Base-by-base conservation (phyloP, 2,888 invertebrate genomes). In the Ormyrus pomaceus region DNA sequence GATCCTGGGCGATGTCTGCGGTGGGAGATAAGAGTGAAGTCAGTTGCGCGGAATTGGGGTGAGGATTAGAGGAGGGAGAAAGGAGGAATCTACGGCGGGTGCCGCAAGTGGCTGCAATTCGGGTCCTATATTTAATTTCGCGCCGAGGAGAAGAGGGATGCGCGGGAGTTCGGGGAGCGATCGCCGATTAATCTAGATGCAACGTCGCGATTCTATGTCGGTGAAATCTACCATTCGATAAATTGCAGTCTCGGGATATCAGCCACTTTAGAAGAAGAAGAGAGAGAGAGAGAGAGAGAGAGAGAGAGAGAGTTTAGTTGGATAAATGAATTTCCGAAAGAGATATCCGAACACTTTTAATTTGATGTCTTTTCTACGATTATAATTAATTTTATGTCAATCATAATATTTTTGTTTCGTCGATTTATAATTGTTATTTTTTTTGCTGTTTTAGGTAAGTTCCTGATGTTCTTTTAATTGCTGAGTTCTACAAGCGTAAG, bases 181-280 rank as follows among this genome's bases (percentile, higher is more conserved):
- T 89, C 86, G 88, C 86, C 89, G 88, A 89, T 90, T 90, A 90
- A 90, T 89, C 89, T 88, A 89, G 88, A 82, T 70, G 80, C 77
- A 78, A 34, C 46, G 59, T 88, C 87, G 87, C 86, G 89, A 89
- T 90, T 86, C 90, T 88, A 90, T 90, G 90, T 87, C 83, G 81
- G 83, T 82, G 86, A 86, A 89, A 90, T 90, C 89, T 89, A 90
- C 90, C 90, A 89, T 90, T 90, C 89, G 88, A 89, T 89, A 89
- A 90, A 90, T 90, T 89, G 87, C 86, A 80, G 83, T 61, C 74
- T 56, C 74, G 83, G 82, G 87, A 86, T 87, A 87, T 87, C 88
- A 86, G 84, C 83, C 83, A 86, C 86, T 86, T 86, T 85, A 85
- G 51, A 77, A 62, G 70, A 69, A 62, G 10, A 75, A 34, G 34